Evolutionary conservation across 2,113 vertebrate species (phyloP).

Genomic region (Turdus rufiventris): DNA sequence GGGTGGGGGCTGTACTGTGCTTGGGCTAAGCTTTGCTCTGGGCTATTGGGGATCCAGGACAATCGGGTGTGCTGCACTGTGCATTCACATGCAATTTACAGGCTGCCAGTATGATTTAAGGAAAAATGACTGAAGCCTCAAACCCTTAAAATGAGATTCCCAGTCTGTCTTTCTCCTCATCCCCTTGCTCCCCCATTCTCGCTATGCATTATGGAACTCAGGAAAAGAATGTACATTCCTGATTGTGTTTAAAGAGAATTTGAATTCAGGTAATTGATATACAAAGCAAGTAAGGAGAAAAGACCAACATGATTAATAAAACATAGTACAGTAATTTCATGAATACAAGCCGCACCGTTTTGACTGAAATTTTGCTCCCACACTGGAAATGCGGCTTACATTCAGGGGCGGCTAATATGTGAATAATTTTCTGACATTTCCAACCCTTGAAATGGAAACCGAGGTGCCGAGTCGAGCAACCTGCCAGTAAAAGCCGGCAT

Average conservation of each 20-base stretch:
- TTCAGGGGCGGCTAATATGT: no score
- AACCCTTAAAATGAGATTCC: not conserved
- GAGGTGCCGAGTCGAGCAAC: no score
- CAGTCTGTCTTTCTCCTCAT: not conserved
- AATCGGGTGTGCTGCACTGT: not conserved
- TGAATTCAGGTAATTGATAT: not conserved
- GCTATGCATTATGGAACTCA: not conserved
- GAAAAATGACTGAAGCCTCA: not conserved
- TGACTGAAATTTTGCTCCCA: no score
- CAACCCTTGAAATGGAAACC: no score
- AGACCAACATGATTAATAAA: not conserved
- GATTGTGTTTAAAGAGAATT: not conserved
- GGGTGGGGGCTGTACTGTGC: fast-evolving
- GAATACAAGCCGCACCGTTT: no score
- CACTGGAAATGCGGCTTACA: no score
- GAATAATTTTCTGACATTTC: no score
- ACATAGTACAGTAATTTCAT: no score
- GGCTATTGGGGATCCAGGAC: not conserved
- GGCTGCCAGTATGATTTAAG: not conserved
- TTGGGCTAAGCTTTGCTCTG: not conserved
- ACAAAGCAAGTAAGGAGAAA: not conserved
- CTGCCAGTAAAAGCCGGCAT: no score
- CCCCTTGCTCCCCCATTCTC: fast-evolving
- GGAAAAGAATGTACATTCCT: not conserved
- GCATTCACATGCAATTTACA: not conserved